Evolutionary conservation across 2,113 vertebrate genomes (phyloP).

Genomic region (Thinocorus orbignyianus): DNA sequence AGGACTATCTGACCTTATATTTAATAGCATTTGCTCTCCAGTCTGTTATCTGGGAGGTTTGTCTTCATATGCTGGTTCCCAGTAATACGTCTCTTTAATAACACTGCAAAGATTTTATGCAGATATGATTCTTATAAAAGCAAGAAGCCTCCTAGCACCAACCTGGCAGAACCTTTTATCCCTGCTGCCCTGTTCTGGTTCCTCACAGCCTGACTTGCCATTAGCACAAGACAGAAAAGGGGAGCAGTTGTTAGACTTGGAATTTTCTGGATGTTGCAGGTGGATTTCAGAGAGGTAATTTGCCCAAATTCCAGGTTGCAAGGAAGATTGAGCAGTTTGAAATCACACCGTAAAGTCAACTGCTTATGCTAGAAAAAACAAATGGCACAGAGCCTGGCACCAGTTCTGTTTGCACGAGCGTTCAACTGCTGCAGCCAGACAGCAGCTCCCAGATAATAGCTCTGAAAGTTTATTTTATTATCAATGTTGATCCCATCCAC

Average conservation of each 20-base stretch:
- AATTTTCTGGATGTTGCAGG: neutral
- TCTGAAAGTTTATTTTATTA: neutral
- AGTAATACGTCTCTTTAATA: neutral
- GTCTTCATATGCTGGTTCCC: neutral
- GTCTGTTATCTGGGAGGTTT: neutral
- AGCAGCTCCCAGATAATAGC: neutral
- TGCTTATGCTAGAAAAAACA: neutral
- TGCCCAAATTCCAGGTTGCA: neutral
- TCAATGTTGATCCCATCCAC: neutral
- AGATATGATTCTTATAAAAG: neutral
- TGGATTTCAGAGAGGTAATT: neutral
- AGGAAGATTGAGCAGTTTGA: neutral
- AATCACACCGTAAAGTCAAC: neutral
- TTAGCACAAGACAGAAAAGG: neutral
- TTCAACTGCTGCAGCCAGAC: neutral
- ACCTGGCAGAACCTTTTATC: neutral
- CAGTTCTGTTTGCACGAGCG: neutral
- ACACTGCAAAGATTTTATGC: neutral
- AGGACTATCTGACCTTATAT: neutral
- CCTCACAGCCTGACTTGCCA: neutral
- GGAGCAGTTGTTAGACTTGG: neutral
- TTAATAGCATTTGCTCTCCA: slow-evolving; percentile 3
- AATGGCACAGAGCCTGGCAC: neutral
- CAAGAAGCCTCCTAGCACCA: neutral
- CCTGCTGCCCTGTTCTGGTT: neutral